Evolutionary conservation across 1,140 invertebrate species (phyloP), one percentile per base, ranked within the genome.

Genomic region (Parasteatoda tepidariorum): DNA sequence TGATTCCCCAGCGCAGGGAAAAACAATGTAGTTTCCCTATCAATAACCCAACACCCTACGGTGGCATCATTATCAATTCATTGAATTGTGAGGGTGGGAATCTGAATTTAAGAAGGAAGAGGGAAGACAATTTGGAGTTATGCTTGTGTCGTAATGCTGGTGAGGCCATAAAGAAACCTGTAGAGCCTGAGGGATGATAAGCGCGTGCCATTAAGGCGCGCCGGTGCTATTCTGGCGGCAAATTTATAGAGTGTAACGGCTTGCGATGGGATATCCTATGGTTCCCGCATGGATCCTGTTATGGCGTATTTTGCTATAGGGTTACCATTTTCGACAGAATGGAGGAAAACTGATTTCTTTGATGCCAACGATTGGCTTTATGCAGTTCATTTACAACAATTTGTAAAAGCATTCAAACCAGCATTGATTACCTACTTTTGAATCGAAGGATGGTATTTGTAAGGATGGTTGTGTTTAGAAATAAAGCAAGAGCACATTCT

Each of bases 231-330:
- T 82, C 54, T 67, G 33, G 78, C 55, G 66, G 78, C 78, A 82
- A 82, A 82, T 82, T 82, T 82, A 82, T 82, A 82, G 78, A 82
- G 78, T 82, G 78, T 82, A 82, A 82, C 78, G 78, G 78, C 67
- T 71, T 82, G 66, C 66, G 62, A 18, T 70, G 78, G 54, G 78
- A 71, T 82, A 82, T 70, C 67, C 66, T 70, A 48, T 15, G 78
- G 54, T 62, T 24, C 66, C 78, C 28, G 78, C 61, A 48, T 15
- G 78, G 54, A 48, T 24, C 66, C 78, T 24, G 78, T 82, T 82
- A 82, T 71, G 78, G 78, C 48, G 76, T 61, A 68, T 79, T 79
- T 68, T 41, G 64, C 31, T 30, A 5, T n/a, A 62, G 78, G 78
- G 78, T 82, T 82, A 31, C 78, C 30, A 33, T 30, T 48, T 70